These are phyloP conservation scores for Chironomus tepperi DNA, from an alignment of 1,140 invertebrate species.

Conservation along the genomic window DNA sequence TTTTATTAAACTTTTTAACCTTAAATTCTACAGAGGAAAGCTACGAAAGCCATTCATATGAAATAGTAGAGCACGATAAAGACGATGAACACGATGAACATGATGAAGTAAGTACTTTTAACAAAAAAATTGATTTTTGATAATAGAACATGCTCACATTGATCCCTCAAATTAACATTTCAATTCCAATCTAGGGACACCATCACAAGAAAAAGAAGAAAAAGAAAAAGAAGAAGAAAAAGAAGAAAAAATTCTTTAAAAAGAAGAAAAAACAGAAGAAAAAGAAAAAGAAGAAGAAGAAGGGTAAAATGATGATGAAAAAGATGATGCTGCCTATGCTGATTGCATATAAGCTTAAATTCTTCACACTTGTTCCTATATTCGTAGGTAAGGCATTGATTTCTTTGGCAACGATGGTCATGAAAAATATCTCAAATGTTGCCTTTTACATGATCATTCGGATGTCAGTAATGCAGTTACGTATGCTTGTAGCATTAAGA, in stretches of 20 bases:
- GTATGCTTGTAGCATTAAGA: not conserved
- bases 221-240: constrained; percentile 21
- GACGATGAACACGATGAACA: too few relatives aligned
- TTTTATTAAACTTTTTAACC: too few relatives aligned
- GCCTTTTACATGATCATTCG: not conserved
- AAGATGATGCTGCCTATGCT: constrained; percentile 64
- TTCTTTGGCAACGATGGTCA: not conserved
- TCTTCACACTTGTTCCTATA: constrained; percentile 65
- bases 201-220: not conserved
- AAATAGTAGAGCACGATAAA: not conserved
- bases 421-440: not conserved
- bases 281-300: constrained; percentile 35
- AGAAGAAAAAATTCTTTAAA: constrained; percentile 31
- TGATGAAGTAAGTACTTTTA: too few relatives aligned
- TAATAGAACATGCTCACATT: too few relatives aligned
- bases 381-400: constrained; percentile 46
- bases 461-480: not conserved
- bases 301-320: constrained; percentile 51
- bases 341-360: constrained; percentile 73
- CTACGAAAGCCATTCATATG: not conserved
- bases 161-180: too few relatives aligned
- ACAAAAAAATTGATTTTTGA: too few relatives aligned
- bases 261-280: constrained; percentile 39
- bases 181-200: not conserved
- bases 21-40: too few relatives aligned